A percentile compares a stretch with the other conserved stretches of the same genome.
These are phyloP conservation scores for Mactromeris polynyma DNA, from an alignment of 2,888 invertebrate genomes.

Conservation along the genomic window DNA sequence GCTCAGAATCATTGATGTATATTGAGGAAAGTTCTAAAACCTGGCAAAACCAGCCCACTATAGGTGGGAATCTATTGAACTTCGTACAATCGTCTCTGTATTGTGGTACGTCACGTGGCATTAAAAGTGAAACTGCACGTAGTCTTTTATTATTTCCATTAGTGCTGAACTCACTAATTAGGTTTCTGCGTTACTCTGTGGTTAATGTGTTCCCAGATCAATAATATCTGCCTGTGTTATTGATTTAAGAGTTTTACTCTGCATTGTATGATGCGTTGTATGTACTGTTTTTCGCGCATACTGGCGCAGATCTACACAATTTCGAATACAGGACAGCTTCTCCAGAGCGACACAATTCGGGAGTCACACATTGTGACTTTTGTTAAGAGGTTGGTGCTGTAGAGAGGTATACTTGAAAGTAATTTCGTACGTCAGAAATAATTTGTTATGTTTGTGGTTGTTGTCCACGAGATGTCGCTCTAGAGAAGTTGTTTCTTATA, in stretches of 20 bases:
- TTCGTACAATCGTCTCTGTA: not conserved
- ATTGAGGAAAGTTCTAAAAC: not conserved
- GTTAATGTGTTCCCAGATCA: not conserved
- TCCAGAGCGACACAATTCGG: too few species aligned
- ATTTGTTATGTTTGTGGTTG: too few species aligned
- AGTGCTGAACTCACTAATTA: not conserved
- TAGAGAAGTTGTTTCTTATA: too few species aligned
- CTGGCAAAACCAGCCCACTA: not conserved
- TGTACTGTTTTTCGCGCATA: not conserved
- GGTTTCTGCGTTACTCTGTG: not conserved
- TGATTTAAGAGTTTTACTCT: not conserved
- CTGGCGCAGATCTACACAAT: not conserved
- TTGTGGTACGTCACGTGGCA: not conserved
- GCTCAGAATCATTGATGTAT: not conserved
- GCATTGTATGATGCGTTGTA: not conserved
- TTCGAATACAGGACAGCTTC: not conserved
- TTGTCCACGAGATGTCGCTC: too few species aligned
- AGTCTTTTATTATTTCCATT: not conserved
- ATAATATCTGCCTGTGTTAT: not conserved
- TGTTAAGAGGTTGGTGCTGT: too few species aligned
- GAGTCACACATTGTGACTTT: too few species aligned
- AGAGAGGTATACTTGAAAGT: too few species aligned
- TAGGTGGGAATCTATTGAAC: not conserved
- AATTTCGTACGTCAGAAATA: too few species aligned
- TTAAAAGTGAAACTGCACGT: not conserved